Percentiles rank a stretch among this genome's conserved stretches.
phyloP scores from a whole-genome alignment of 2,888 invertebrate species.

The Coleophora deauratella region DNA sequence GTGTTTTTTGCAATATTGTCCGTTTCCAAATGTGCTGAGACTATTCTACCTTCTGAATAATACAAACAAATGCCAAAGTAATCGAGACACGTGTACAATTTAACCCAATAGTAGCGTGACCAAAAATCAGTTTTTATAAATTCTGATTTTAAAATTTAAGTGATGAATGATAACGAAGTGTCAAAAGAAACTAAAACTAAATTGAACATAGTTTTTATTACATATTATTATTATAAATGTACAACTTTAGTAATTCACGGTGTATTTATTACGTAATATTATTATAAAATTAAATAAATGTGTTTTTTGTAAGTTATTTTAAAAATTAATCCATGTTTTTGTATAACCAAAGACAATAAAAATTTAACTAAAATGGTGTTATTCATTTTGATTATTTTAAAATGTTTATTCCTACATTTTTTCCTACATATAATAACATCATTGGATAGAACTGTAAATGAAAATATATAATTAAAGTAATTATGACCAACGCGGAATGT shows the following conservation, averaged over 20 bases:
- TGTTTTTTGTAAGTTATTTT: slow-evolving; percentile 74
- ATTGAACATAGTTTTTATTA: background rate
- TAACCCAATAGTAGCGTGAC: no score
- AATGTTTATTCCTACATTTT: no score
- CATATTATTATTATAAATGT: slow-evolving; percentile 63
- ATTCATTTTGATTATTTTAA: slow-evolving; percentile 17
- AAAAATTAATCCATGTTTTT: slow-evolving; percentile 73
- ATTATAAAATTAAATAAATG: slow-evolving; percentile 44
- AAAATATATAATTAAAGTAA: no score
- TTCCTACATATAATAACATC: no score
- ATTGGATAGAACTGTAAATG: no score
- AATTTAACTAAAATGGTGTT: slow-evolving; percentile 64
- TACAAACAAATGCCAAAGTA: no score
- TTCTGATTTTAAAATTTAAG: no score
- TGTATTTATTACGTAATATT: slow-evolving; percentile 45
- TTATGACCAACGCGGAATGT: no score
- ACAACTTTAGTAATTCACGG: slow-evolving; percentile 62
- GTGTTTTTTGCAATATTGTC: no score
- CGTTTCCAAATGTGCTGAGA: no score
- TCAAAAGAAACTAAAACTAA: slow-evolving; percentile 14
- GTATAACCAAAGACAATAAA: slow-evolving; percentile 75
- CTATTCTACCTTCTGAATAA: no score
- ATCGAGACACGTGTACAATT: slow-evolving; percentile 7
- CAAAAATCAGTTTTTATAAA: no score
- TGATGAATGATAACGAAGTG: slow-evolving; percentile 14